Evolutionary conservation across 2,797 vertebrate species (phyloP), one percentile per base, ranked within the genome.

Genomic region (Tenualosa ilisha): DNA sequence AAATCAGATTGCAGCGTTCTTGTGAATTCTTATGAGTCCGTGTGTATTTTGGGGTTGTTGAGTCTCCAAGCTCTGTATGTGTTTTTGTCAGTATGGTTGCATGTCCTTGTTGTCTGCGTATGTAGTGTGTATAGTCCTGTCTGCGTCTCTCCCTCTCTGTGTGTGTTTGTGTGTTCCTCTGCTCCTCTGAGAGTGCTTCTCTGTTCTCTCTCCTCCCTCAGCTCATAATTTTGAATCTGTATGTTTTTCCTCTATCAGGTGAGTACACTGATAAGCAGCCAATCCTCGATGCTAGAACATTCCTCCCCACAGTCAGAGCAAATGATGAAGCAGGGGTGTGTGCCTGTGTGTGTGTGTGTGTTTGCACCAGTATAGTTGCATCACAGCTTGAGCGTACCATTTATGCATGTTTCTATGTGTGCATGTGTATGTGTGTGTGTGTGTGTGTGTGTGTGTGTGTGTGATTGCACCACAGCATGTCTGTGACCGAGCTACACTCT

Each of bases 91-190:
- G 22, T 61, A 61, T n/a, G 20, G 22, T 24, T 61, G 22, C 59
- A 24, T 24, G 59, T 61, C 6, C 6, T n/a, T 61, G 59, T 26
- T 72, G 24, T 72, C 26, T 26, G 7, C 5, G 4, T 56, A 12
- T n/a, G 26, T 31, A 2, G 85, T n/a, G 26, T 31, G 3, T 85
- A 65, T 81, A 49, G 68, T 43, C 40, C 12, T 26, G 20, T 84
- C 51, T 83, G 81, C 88, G 63, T 51, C 51, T 2, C 5, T 61
- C 0, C 9, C 43, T 82, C 81, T 88, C 56, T 43, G 53, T 3
- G 24, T 68, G 24, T 68, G 65, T 12, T 26, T 72, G 65, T 81
- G 65, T 81, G 6, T 49, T 61, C 13, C 13, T 54, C 53, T 54
- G 53, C 9, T 17, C 54, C 6, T 56, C 20, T n/a, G 31, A 26